Evolutionary conservation across 2,888 invertebrate species (phyloP).

Genomic region (Vanessa cardui): DNA sequence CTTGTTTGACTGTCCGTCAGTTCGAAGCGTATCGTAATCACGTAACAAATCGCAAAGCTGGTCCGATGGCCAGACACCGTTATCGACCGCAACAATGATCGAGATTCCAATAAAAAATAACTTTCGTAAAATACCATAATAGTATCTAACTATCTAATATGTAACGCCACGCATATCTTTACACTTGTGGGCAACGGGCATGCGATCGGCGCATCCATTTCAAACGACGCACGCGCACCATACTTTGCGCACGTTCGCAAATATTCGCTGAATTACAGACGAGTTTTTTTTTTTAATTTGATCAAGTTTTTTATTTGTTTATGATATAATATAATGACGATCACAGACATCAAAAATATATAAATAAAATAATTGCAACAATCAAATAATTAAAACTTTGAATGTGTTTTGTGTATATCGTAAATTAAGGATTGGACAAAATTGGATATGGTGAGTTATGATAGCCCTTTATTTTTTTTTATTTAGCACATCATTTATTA

Average conservation of each 20-base stretch:
- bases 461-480: too few species aligned
- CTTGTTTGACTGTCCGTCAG: slow-evolving; percentile 30
- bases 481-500: too few species aligned
- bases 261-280: slow-evolving; percentile 30
- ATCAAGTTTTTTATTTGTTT: neutral
- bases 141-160: slow-evolving; percentile 43
- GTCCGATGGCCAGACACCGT: slow-evolving; percentile 41
- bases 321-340: too few species aligned
- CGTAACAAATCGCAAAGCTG: slow-evolving; percentile 30
- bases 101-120: slow-evolving; percentile 49
- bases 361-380: neutral
- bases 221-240: slow-evolving; percentile 50
- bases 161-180: slow-evolving; percentile 48
- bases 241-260: slow-evolving; percentile 46
- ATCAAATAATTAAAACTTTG: neutral
- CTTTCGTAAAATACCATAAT: slow-evolving; percentile 66
- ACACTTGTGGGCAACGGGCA: slow-evolving; percentile 30
- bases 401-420: slow-evolving; percentile 1
- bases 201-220: slow-evolving; percentile 37
- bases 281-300: slow-evolving; percentile 20
- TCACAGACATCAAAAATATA: neutral
- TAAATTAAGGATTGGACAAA: slow-evolving; percentile 5
- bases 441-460: neutral
- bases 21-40: slow-evolving; percentile 17
- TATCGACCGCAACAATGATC: slow-evolving; percentile 46